Base-by-base conservation (phyloP, 2,888 invertebrate species). In the Polydrusus tereticollis region DNA sequence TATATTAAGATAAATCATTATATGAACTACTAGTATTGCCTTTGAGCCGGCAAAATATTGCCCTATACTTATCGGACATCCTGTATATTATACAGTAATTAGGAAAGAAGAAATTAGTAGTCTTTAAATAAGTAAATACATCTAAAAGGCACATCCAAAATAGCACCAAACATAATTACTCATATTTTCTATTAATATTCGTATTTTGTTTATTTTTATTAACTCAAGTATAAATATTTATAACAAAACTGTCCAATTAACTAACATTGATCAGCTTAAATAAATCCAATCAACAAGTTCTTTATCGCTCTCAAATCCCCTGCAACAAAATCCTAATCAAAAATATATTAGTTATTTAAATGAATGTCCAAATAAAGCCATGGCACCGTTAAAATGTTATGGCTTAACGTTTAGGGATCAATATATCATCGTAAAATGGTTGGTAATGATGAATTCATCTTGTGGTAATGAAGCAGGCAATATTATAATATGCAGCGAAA, bases 271-370 rank as follows among this genome's bases (percentile, higher is more conserved):
- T 69, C 64, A 33, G 47, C 59, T 57, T 65, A 43, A 65, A 70
- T 59, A 65, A 47, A 70, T 70, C 70, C 64, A 65, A 70, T 70
- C 64, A 58, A 70, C 69, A 64, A 58, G 65, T 58, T 59, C 59
- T 64, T 64, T 57, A 52, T 69, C 38, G 16, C n/a, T 23, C 29
- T 18, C n/a, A 59, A 57, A 59, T 23, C 26, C 26, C 33, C 12
- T 45, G 38, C 20, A 59, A 67, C 26, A 21, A 20, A 64, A 64
- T 69, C 62, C 26, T 36, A 58, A 69, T 63, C 57, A 65, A 62
- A 70, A 65, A 65, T 41, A 64, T 41, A 70, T 70, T 70, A 65
- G 65, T n/a, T 65, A 70, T 70, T 70, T 59, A 70, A 70, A 70
- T 70, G 70, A 65, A 26, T 21, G 62, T 57, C 70, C 70, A 63